Evolutionary conservation across 2,888 invertebrate species (phyloP).

Genomic region (Litoditis marina): DNA sequence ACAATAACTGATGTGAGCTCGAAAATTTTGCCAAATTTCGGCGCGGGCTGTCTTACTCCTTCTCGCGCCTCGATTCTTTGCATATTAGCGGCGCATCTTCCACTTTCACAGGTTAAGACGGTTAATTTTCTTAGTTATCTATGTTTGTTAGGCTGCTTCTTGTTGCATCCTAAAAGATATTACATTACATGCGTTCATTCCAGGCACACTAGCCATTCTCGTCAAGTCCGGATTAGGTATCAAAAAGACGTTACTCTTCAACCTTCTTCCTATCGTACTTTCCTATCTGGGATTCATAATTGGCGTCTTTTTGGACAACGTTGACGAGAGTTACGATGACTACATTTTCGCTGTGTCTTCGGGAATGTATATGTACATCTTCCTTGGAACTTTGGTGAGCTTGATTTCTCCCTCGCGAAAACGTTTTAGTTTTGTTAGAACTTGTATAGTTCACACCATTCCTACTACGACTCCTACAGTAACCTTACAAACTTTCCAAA

Average conservation of each 20-base stretch:
- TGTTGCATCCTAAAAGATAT: not conserved
- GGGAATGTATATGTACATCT: conserved; percentile 61
- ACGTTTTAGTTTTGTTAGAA: too few relatives aligned
- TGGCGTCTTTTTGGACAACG: conserved; percentile 51
- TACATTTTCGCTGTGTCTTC: conserved; percentile 56
- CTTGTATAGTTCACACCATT: too few relatives aligned
- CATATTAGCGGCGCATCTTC: too few relatives aligned
- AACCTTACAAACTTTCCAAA: too few relatives aligned
- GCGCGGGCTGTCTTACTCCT: too few relatives aligned
- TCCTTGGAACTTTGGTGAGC: conserved; percentile 56
- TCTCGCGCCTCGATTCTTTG: too few relatives aligned
- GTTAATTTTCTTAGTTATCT: too few relatives aligned
- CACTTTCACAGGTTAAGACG: too few relatives aligned
- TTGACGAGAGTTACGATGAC: conserved; percentile 54
- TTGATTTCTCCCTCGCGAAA: too few relatives aligned
- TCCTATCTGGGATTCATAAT: conserved; percentile 50
- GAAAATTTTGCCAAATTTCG: too few relatives aligned
- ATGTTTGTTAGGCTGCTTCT: not conserved
- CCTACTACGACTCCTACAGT: too few relatives aligned
- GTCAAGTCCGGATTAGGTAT: conserved; percentile 56
- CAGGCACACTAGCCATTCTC: conserved; percentile 53
- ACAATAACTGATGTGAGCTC: too few relatives aligned
- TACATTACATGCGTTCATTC: not conserved
- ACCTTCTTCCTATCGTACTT: conserved; percentile 51
- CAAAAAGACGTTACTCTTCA: conserved; percentile 48